These are phyloP conservation scores for Neoarius graeffei DNA, from an alignment of 2,113 vertebrate species.

Conservation along the genomic window DNA sequence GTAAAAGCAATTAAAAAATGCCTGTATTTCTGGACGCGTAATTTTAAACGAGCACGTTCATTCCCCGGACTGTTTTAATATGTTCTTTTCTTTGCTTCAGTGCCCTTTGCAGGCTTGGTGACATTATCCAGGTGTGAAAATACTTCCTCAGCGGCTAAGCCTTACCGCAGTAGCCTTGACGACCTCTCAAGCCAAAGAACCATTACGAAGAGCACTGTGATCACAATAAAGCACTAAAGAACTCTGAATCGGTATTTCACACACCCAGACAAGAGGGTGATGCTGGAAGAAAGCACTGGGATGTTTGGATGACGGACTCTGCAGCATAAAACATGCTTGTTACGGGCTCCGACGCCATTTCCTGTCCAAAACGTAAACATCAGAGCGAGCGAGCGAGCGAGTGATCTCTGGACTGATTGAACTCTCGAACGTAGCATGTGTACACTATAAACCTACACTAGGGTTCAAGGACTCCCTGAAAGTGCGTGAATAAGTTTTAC, in stretches of 20 bases:
- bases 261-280: neutral
- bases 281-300: neutral
- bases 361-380: neutral
- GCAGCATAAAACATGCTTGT: neutral
- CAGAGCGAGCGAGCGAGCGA: neutral
- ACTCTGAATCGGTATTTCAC: neutral
- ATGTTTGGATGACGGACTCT: conserved; percentile 15
- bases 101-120: conserved; percentile 62
- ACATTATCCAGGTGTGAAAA: conserved; percentile 32
- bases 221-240: conserved; percentile 18
- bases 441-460: neutral
- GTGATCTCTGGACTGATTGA: neutral
- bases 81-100: conserved; percentile 36
- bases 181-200: conserved; percentile 39
- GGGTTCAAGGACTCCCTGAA: neutral
- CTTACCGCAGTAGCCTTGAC: conserved; percentile 39
- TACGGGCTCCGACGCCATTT: neutral
- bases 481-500: neutral
- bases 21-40: neutral
- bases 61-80: neutral
- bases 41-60: neutral
- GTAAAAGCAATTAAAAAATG: neutral
- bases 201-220: conserved; percentile 5
- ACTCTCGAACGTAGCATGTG: neutral
- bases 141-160: conserved; percentile 48